Evolutionary conservation across 2,113 vertebrate genomes (phyloP), one percentile per base, ranked within the genome.

Genomic region (Rana temporaria): DNA sequence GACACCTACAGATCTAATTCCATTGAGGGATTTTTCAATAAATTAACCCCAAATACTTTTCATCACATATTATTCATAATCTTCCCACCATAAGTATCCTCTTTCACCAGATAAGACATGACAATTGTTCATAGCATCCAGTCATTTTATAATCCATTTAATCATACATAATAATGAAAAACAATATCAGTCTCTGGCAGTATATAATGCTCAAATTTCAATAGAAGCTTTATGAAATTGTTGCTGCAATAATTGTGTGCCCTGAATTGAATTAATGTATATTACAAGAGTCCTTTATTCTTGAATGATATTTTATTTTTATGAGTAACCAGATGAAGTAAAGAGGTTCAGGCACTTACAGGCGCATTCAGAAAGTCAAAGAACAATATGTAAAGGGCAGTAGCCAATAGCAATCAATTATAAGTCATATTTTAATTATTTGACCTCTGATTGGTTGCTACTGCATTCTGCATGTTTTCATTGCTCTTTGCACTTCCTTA

Each of bases 141-240:
- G 59, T 75, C 26, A 42, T 75, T 62, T 59, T 38, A 34, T 60
- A 62, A 62, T 42, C 56, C 57, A 22, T 38, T 75, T 62, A 75
- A 75, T 62, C 26, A 42, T 38, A 38, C 19, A 42, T 60, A 38
- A 62, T 62, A 24, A 9, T 22, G n/a, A 38, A 18, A 7, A 75
- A 75, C n/a, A 62, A 62, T 60, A 75, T 75, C 72, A 59, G 56
- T 17, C 71, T 60, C 71, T 59, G 32, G 30, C 26, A 74, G 38
- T 38, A 60, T 38, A 74, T 26, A 26, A 59, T 57, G 30, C 30
- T 26, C 59, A 24, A 24, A 60, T 74, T 74, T 62, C 72, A 62
- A 22, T 62, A 52, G 59, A 17, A 14, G 30, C 22, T 57, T 56
- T 16, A 74, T 74, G 11, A 75, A 20, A 57, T 75, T 57, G 53